Evolutionary conservation across 2,888 invertebrate species (phyloP).

Genomic region (Agonum fuliginosum): DNA sequence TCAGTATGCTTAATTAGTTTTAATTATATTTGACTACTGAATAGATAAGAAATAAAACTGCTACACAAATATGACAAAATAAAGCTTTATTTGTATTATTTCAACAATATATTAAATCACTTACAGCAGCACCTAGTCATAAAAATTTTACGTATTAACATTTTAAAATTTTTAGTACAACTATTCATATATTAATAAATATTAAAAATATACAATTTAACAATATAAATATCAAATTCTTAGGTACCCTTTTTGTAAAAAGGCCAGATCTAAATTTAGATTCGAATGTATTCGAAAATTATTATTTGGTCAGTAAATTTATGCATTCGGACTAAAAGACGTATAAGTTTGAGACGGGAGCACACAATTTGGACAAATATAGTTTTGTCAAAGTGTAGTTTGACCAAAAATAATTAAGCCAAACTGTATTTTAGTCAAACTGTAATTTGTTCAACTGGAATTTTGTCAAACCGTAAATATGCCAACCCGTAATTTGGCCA

Average conservation of each 20-base stretch:
- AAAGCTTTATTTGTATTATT: conserved; percentile 27
- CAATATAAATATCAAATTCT: conserved; percentile 14
- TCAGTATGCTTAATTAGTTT: no score
- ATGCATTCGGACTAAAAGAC: conserved; percentile 69
- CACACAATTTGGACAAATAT: no score
- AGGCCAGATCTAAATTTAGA: conserved; percentile 8
- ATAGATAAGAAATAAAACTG: conserved; percentile 11
- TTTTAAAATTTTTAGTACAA: no score
- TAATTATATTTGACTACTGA: conserved; percentile 6
- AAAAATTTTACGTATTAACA: conserved; percentile 15
- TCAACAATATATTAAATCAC: conserved; percentile 33
- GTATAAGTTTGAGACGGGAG: conserved; percentile 84
- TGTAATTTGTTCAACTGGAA: no score
- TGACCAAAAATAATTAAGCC: no score
- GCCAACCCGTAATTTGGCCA: no score
- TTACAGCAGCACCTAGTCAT: not conserved
- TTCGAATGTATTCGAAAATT: conserved; percentile 10
- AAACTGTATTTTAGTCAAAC: no score
- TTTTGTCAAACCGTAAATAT: no score
- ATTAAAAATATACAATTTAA: conserved; percentile 35
- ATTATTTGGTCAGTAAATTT: no score
- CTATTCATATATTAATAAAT: conserved; percentile 37
- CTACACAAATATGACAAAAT: conserved; percentile 27
- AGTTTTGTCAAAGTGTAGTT: no score
- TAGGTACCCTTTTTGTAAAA: conserved; percentile 23